Evolutionary conservation across 2,888 invertebrate species (phyloP), one percentile per base, ranked within the genome.

Genomic region (Eilema sororculum): DNA sequence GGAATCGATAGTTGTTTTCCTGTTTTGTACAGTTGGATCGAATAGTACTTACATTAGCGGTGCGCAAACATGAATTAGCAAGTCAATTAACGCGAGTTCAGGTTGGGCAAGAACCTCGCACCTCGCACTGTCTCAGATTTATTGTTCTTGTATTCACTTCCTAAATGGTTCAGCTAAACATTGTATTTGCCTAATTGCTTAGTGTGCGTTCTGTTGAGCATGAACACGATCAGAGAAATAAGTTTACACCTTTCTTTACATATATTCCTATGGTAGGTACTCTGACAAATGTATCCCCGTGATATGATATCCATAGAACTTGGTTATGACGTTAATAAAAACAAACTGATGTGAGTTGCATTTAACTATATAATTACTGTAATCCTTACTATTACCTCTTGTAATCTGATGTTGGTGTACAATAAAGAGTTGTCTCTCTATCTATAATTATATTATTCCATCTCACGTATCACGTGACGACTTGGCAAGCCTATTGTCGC

Each of bases 11-110:
- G 69, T 76, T 78, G 72, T 75, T 79, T 80, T 80, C 72, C 76
- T 74, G 77, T 58, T 76, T 71, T 71, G 72, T 69, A 58, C 37
- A 68, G 72, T 76, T 72, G 68, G 71, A 56, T 80, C 71, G 71
- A 77, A 78, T 78, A 76, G 78, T 77, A 78, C 72, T 77, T 59
- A 78, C 77, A 81, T 80, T 83, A 78, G 72, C 71, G 70, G 78
- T 77, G 77, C 81, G 84, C 84, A 78, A 85, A 83, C 81, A 79
- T 81, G 83, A 77, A 90, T 89, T 89, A 89, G 89, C 90, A 90
- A 89, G 87, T 90, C 87, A 85, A 88, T 88, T 87, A 87, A 83
- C 83, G 74, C 76, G 83, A 71, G 86, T 88, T 86, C 86, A 87
- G 76, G 85, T 87, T 86, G 83, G 83, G 84, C 82, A 86, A 86